Evolutionary conservation across 2,797 vertebrate genomes (phyloP), one percentile per base, ranked within the genome.

Genomic region (Manis pentadactyla): DNA sequence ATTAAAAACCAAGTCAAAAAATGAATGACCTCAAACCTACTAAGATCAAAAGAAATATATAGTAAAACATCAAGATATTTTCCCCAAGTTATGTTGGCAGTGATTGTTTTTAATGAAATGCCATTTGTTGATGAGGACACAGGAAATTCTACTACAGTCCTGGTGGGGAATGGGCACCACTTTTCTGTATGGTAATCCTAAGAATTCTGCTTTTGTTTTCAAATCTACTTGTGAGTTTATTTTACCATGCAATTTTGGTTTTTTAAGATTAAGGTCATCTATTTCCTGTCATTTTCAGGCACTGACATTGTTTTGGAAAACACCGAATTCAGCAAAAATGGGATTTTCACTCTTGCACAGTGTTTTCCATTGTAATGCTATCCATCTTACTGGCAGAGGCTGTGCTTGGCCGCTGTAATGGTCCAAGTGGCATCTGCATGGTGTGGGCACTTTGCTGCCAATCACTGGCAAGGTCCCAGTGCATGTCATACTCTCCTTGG

Each of bases 241-340:
- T 88, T 94, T 49, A 51, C 57, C 2, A 17, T 77, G 81, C 39
- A 79, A 77, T 93, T 81, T 87, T 75, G 51, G 82, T 15, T 84
- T 90, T 84, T 53, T 4, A 95, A 84, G 46, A 82, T 87, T 74
- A 68, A 82, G 12, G 1, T 85, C 51, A 46, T 93, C 77, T 42
- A 59, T 79, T 74, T 90, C 59, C 42, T 77, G 21, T 88, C 53
- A 17, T 86, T 71, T 75, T 84, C 31, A 42, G 75, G 77, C 64
- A 69, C 14, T 87, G 85, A 74, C 95, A 31, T 82, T 92, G 55
- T 87, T 92, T 90, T 79, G 18, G 61, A 55, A 92, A 93, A 94
- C 19, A 39, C 2, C 49, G 59, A 92, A n/a, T 64, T 93, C 14
- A 83, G 92, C 46, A 93, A 29, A 82, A 71, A 61, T 83, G n/a